These are phyloP conservation scores for Phycodurus eques DNA, from an alignment of 2,113 vertebrate genomes.

Conservation along the genomic window DNA sequence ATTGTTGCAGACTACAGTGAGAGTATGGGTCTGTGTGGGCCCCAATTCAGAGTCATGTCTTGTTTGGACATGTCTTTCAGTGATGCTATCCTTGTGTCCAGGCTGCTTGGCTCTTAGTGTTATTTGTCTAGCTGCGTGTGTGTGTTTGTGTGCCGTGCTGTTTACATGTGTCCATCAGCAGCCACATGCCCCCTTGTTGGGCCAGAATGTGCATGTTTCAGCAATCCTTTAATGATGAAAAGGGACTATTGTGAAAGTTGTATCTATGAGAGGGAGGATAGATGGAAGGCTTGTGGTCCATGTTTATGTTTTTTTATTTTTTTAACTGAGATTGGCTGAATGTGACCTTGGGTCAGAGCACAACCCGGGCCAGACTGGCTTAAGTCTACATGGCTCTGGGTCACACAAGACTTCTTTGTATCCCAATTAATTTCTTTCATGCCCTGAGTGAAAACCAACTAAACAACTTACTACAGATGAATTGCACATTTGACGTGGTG, in stretches of 20 bases:
- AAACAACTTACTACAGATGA: constrained; percentile 22
- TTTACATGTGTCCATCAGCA: constrained; percentile 70
- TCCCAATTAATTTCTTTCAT: constrained; percentile 16
- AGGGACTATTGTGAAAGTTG: constrained; percentile 36
- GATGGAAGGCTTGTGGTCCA: constrained; percentile 44
- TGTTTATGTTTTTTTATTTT: constrained; percentile 60
- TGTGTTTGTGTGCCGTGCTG: constrained; percentile 48
- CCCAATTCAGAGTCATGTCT: constrained; percentile 18
- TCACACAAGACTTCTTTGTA: constrained; percentile 60
- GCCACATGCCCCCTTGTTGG: constrained; percentile 34
- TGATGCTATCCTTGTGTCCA: constrained; percentile 29
- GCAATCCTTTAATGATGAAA: constrained; percentile 15
- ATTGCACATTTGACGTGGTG: constrained; percentile 31
- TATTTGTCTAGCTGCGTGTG: constrained; percentile 55
- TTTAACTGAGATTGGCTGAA: constrained; percentile 43
- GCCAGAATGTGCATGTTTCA: constrained; percentile 37
- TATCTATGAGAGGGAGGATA: constrained; percentile 29
- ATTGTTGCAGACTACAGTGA: constrained; percentile 27
- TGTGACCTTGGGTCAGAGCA: constrained; percentile 56
- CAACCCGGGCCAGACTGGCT: constrained; percentile 36
- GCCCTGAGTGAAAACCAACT: constrained; percentile 24
- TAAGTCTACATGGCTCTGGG: constrained; percentile 32
- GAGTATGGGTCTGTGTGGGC: constrained; percentile 28
- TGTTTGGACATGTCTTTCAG: constrained; percentile 69
- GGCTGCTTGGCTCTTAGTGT: constrained; percentile 16